phyloP scores from a whole-genome alignment of 2,113 vertebrate species.

The Mustelus asterias region DNA sequence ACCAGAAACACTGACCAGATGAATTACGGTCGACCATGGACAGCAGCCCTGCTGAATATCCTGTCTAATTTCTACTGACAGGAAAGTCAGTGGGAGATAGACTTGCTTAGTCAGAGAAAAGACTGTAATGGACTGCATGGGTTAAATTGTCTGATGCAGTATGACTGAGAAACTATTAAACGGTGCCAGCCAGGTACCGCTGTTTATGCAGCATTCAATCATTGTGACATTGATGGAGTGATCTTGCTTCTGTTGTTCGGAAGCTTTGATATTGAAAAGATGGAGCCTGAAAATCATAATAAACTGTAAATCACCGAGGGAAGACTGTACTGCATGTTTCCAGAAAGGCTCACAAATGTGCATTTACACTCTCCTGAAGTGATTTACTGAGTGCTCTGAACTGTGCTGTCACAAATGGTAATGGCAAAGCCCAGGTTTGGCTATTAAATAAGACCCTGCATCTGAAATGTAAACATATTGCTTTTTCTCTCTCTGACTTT shows the following conservation, averaged over 20 bases:
- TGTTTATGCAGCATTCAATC: slow-evolving; percentile 7
- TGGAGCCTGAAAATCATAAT: slow-evolving; percentile 28
- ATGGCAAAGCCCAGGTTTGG: background rate
- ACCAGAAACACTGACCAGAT: background rate
- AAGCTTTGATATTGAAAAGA: slow-evolving; percentile 35
- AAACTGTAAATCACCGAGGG: slow-evolving; percentile 17
- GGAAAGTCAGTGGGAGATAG: background rate
- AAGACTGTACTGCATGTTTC: background rate
- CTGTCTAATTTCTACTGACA: background rate
- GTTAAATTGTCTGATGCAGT: background rate
- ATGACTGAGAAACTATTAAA: slow-evolving; percentile 29
- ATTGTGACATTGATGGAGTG: slow-evolving; percentile 22
- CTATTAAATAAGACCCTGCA: background rate
- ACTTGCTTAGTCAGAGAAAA: background rate
- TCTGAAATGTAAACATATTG: background rate
- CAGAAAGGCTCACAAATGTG: background rate
- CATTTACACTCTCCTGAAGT: background rate
- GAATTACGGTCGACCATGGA: background rate
- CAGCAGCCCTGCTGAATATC: background rate
- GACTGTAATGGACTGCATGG: background rate
- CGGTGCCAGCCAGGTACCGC: background rate
- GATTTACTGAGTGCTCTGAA: slow-evolving; percentile 27
- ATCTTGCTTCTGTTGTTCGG: slow-evolving; percentile 15
- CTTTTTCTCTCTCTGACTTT: background rate
- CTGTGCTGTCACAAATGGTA: background rate